Base-by-base conservation (phyloP, 2,113 vertebrate species). In the Takifugu bimaculatus region DNA sequence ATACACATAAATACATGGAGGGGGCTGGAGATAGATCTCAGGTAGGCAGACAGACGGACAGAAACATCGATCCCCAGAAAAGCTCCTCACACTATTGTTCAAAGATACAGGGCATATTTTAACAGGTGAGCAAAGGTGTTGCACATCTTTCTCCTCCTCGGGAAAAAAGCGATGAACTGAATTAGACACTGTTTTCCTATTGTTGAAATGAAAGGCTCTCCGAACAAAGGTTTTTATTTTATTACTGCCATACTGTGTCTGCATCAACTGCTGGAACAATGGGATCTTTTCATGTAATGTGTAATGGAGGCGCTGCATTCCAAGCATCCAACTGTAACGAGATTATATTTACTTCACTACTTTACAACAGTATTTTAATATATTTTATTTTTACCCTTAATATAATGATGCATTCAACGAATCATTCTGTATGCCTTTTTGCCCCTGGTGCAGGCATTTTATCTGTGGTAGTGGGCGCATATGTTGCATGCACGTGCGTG, bases 261-360 rank as follows among this genome's bases (percentile, higher is more conserved):
- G 80, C 61, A 81, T 75, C 67, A 72, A 51, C 62, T 63, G 25
- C 39, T 15, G 25, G 70, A 84, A 87, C 83, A 88, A 85, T 85
- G 68, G 68, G 44, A 43, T 52, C 74, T 83, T 77, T 83, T 88
- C 64, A 74, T 86, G 72, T 69, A 32, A 70, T 64, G 74, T 59
- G 57, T 50, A 5, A 26, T 26, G 26, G 55, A 68, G 56, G 66
- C 44, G 20, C 56, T 45, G 65, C 74, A 66, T 84, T 79, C 79
- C 55, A 73, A 63, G 65, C 60, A 60, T 61, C 63, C 15, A 28
- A n/a, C 1, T 72, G 49, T 84, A 86, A 84, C 62, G 57, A 87
- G 79, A 68, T 65, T 77, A 74, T 73, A 80, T 87, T 87, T 87
- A 88, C 82, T 69, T 84, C 75, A 70, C 80, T 79, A 83, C 71